A percentile compares a stretch with the other conserved stretches of the same genome.
Conservation (phyloP, 2,113 vertebrate genomes). For the Gorsachius goisagi region DNA sequence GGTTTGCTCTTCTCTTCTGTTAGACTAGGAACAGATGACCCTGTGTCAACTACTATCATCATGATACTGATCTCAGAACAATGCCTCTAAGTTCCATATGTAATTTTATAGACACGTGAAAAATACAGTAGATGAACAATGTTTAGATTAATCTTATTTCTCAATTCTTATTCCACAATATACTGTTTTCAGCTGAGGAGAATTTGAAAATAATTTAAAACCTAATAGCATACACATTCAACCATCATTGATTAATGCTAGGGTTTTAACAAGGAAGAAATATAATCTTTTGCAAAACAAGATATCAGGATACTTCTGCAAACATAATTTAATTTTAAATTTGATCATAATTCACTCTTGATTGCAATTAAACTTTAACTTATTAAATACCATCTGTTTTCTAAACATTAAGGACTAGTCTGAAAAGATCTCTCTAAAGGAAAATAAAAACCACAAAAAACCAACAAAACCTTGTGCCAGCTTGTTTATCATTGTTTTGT, state of each 20-base stretch:
- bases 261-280: conserved; percentile 44
- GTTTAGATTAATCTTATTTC: background rate
- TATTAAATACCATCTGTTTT: conserved; percentile 69
- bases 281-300: conserved; percentile 45
- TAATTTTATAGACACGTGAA: background rate
- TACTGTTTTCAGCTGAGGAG: background rate
- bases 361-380: conserved; percentile 57
- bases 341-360: conserved; percentile 66
- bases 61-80: background rate
- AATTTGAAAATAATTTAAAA: background rate
- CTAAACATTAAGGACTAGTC: conserved; percentile 35
- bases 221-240: background rate
- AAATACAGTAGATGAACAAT: background rate
- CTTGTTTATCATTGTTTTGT: conserved; percentile 46
- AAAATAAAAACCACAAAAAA: background rate
- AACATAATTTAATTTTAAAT: conserved; percentile 70
- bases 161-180: background rate
- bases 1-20: background rate
- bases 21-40: background rate
- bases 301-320: conserved; percentile 57
- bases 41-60: background rate
- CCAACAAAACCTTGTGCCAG: background rate
- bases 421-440: conserved; percentile 48
- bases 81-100: background rate
- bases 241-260: conserved; percentile 34